Evolutionary conservation across 2,797 vertebrate species (phyloP).

Genomic region (Heliangelus exortis): DNA sequence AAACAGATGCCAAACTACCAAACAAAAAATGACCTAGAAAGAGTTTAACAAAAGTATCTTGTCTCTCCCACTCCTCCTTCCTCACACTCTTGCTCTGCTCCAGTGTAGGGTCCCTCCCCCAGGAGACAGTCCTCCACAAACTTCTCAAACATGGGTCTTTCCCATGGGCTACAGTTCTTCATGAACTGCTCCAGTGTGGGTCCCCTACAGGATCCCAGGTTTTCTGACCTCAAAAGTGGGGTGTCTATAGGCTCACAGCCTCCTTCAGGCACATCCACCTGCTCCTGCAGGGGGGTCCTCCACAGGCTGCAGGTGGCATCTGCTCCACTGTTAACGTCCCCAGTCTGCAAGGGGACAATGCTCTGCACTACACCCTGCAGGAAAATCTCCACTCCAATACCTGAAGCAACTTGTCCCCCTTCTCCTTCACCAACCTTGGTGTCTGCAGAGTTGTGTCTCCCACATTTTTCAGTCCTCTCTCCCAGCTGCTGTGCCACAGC

Average conservation of each 20-base stretch:
- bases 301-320: neutral
- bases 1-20: neutral
- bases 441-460: neutral
- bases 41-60: neutral
- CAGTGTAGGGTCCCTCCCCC: rapidly evolving
- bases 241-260: neutral
- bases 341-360: rapidly evolving
- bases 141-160: neutral
- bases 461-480: neutral
- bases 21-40: neutral
- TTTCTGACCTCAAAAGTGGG: neutral
- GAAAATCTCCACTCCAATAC: rapidly evolving
- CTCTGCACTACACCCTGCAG: rapidly evolving
- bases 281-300: neutral
- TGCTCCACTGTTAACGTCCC: rapidly evolving
- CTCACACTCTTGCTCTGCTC: neutral
- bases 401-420: neutral
- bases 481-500: neutral
- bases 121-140: neutral
- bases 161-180: too few species aligned
- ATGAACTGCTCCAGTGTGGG: rapidly evolving
- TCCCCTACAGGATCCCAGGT: neutral
- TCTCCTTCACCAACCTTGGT: neutral
- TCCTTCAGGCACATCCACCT: neutral
- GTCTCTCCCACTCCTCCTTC: neutral